A percentile compares a stretch with the other conserved stretches of the same genome.
These are phyloP conservation scores for Mellilla xanthometata DNA, from an alignment of 2,888 invertebrate genomes.

Conservation along the genomic window DNA sequence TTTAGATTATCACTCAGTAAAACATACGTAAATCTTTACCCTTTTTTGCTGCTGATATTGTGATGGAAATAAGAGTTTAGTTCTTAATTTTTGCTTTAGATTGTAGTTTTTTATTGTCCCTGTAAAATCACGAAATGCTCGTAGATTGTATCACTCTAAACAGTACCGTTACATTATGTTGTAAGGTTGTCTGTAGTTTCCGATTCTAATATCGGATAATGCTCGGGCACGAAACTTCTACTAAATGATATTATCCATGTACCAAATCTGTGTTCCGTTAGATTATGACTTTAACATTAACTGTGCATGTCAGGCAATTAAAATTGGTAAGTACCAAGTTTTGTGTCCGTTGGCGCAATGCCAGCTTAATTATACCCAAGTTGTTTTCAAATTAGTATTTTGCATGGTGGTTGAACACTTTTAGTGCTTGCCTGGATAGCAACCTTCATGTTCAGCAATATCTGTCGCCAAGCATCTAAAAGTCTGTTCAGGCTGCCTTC, in stretches of 20 bases:
- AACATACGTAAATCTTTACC: not conserved
- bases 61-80: too few species aligned
- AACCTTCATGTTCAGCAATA: too few species aligned
- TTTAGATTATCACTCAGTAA: too few species aligned
- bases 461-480: too few species aligned
- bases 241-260: slow-evolving; percentile 41
- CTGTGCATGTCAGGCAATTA: slow-evolving; percentile 25
- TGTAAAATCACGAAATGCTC: slow-evolving; percentile 1
- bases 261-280: slow-evolving; percentile 49
- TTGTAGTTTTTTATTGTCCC: not conserved
- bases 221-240: slow-evolving; percentile 41
- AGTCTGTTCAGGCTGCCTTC: too few species aligned
- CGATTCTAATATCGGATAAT: slow-evolving; percentile 42
- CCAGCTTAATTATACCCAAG: slow-evolving; percentile 23
- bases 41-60: not conserved
- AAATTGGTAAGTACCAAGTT: slow-evolving; percentile 23
- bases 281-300: slow-evolving; percentile 27
- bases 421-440: too few species aligned
- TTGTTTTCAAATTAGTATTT: too few species aligned
- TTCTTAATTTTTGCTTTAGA: too few species aligned
- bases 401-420: too few species aligned
- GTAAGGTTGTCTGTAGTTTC: slow-evolving; percentile 40
- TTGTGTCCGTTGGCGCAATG: slow-evolving; percentile 30
- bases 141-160: slow-evolving; percentile 6
- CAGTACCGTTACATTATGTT: slow-evolving; percentile 45